Evolutionary conservation across 2,888 invertebrate genomes (phyloP), one percentile per base, ranked within the genome.

Genomic region (Drosophila mulleri): DNA sequence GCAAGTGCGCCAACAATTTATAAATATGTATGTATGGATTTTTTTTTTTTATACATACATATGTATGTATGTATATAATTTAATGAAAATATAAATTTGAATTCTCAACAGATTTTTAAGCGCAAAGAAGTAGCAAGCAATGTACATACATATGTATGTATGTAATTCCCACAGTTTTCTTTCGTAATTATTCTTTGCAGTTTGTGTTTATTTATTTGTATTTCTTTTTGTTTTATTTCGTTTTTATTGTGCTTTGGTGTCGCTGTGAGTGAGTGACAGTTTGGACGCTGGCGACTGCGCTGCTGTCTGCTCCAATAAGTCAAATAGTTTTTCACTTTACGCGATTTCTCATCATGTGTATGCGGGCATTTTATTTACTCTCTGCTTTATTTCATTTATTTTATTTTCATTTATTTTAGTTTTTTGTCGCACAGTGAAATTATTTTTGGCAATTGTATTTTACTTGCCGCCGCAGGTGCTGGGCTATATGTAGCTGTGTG

Each of bases 381-480:
- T 29, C 44, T 48, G 67, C 18, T 54, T 48, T 66, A 6, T 23
- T 26, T 45, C 48, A 20, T 14, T 44, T n/a, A n/a, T n/a, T n/a
- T n/a, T n/a, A n/a, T n/a, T n/a, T n/a, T n/a, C n/a, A n/a, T n/a
- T 35, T 11, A 29, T 29, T 23, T 37, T 29, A 41, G 14, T 56
- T 53, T 67, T 57, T 61, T 84, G 82, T 84, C 86, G 70, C 88
- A 45, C 52, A 78, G 67, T 56, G 68, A 89, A 88, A 87, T 87
- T 84, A 87, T 84, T 84, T 84, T 84, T 89, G 89, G 89, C 84
- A 84, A 89, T 72, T 87, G 74, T 88, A 72, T 82, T 82, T 75
- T 67, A 66, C 69, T 70, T 53, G 63, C 45, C 29, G 71, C 58
- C 58, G 75, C 68, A 70, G 81, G 61, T 66, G 67, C 75, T 70